Conservation (phyloP, 2,888 invertebrate genomes). For the Heteropelma amictum region DNA sequence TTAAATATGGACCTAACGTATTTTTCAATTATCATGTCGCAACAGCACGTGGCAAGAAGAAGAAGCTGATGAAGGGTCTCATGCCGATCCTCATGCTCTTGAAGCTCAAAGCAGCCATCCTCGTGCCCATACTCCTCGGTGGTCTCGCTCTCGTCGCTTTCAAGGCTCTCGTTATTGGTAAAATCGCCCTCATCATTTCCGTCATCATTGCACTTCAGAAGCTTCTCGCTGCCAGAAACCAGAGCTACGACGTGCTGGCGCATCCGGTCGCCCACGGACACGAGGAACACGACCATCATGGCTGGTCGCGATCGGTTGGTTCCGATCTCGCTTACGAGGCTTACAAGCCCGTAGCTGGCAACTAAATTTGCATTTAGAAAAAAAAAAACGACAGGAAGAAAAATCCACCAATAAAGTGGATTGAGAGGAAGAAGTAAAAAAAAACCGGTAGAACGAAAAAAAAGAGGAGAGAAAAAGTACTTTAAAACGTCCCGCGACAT, state of each 20-base stretch:
- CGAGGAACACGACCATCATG: slow-evolving; percentile 81
- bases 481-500: slow-evolving; percentile 47
- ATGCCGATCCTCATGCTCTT: slow-evolving; percentile 87
- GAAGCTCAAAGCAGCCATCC: slow-evolving; percentile 88
- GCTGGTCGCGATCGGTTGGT: slow-evolving; percentile 83
- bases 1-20: neutral
- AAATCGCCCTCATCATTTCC: slow-evolving; percentile 89
- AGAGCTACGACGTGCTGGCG: slow-evolving; percentile 84
- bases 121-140: slow-evolving; percentile 88
- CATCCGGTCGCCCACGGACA: slow-evolving; percentile 72
- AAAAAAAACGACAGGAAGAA: neutral
- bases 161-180: slow-evolving; percentile 91
- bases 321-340: slow-evolving; percentile 87
- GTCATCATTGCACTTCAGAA: slow-evolving; percentile 89
- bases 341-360: slow-evolving; percentile 76
- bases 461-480: slow-evolving; percentile 36
- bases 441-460: slow-evolving; percentile 25
- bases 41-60: slow-evolving; percentile 85
- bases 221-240: slow-evolving; percentile 82
- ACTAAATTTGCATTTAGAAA: slow-evolving; percentile 62
- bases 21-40: neutral
- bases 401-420: neutral
- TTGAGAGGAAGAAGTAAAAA: slow-evolving; percentile 9
- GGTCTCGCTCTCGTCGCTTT: slow-evolving; percentile 88
- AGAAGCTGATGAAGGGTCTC: slow-evolving; percentile 88